A percentile compares a stretch with the other conserved stretches of the same genome.
These are phyloP conservation scores for Schizotus pectinicornis DNA, from an alignment of 2,888 invertebrate species.

Conservation along the genomic window DNA sequence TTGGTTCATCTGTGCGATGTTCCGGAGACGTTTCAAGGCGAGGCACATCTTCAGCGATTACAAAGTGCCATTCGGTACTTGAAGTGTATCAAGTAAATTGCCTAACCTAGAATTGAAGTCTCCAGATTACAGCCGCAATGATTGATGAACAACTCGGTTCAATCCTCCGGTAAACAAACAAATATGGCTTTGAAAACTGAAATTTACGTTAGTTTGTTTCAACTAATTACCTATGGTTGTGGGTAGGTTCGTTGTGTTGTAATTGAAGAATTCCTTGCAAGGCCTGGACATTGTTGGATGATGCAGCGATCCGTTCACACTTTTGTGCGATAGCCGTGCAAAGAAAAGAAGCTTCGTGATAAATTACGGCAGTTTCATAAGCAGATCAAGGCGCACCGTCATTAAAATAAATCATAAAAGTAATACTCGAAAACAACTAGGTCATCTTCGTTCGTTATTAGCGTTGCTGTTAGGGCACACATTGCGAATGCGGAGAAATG, in stretches of 20 bases:
- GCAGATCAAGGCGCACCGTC: constrained; percentile 20
- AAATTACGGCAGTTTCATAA: constrained; percentile 20
- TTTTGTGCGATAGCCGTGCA: constrained; percentile 3
- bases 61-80: constrained; percentile 6
- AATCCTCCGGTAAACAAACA: too few species aligned
- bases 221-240: too few species aligned
- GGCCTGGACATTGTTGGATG: constrained; percentile 4
- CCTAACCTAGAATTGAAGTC: constrained; percentile 7
- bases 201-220: too few species aligned
- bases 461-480: constrained; percentile 6
- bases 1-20: constrained; percentile 10
- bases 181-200: too few species aligned
- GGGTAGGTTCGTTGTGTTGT: too few species aligned
- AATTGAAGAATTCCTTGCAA: neutral
- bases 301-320: constrained; percentile 7
- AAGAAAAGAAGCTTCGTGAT: constrained; percentile 8
- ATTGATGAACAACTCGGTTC: too few species aligned
- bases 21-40: constrained; percentile 20
- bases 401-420: constrained; percentile 12
- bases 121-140: too few species aligned
- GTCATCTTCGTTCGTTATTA: constrained; percentile 1
- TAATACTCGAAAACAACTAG: constrained; percentile 15
- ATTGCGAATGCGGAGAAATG: constrained; percentile 25
- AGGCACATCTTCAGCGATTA: constrained; percentile 7
- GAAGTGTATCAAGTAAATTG: constrained; percentile 17